Conservation (phyloP, 1,140 invertebrate species). For the Drosophila arizonae region DNA sequence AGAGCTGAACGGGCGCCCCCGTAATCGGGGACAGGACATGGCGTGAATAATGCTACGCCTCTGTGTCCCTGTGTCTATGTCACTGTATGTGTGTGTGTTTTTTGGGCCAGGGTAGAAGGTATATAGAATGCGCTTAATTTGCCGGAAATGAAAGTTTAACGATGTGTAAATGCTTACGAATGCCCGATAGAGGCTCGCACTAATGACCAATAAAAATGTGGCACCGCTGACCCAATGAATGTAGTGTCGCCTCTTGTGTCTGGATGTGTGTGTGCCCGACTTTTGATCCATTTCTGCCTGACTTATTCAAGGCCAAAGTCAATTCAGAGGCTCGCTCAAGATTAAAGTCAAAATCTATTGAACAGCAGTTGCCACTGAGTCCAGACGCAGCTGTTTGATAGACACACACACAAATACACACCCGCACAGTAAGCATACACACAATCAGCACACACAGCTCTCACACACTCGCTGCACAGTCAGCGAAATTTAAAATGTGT, state of each 20-base stretch:
- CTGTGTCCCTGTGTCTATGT: neutral
- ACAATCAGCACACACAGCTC: neutral
- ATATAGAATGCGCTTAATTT: constrained; percentile 81
- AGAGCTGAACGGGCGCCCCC: constrained; percentile 49
- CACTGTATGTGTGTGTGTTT: constrained; percentile 1
- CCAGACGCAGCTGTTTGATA: constrained; percentile 25
- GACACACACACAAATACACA: constrained; percentile 8
- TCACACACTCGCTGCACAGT: constrained; percentile 20
- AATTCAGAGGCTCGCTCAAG: constrained; percentile 29
- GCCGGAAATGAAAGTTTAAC: constrained; percentile 81
- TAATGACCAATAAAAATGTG: constrained; percentile 81
- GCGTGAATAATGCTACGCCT: constrained; percentile 27
- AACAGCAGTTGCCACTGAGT: constrained; percentile 13
- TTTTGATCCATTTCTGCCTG: constrained; percentile 77
- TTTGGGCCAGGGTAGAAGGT: constrained; percentile 39
- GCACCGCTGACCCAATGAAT: constrained; percentile 42
- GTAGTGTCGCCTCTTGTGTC: constrained; percentile 4
- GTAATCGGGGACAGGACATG: constrained; percentile 8
- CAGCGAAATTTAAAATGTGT: constrained; percentile 44
- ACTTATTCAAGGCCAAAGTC: constrained; percentile 51
- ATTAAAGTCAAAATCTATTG: constrained; percentile 19
- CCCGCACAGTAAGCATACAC: neutral
- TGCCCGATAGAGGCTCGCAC: constrained; percentile 76
- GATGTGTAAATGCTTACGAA: constrained; percentile 82
- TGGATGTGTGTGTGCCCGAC: constrained; percentile 40